Percentiles rank a stretch among this genome's conserved stretches.
Evolutionary conservation across 2,888 invertebrate species (phyloP).

Genomic region (Caprella mutica): DNA sequence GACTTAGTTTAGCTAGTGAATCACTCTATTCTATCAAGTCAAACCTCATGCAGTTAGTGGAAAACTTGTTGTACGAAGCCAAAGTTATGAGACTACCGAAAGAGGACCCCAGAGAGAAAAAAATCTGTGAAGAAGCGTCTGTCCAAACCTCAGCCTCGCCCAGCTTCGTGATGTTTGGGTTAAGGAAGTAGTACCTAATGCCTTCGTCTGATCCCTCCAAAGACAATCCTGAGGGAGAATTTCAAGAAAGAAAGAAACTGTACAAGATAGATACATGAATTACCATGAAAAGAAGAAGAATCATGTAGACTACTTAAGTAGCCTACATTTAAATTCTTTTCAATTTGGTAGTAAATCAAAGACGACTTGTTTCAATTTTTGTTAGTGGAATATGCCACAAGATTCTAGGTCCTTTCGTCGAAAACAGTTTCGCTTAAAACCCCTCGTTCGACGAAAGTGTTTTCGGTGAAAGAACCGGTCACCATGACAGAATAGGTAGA

Average conservation of each 20-base stretch:
- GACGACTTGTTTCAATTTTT: no score
- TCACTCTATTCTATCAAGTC: no score
- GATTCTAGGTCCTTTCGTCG: neutral
- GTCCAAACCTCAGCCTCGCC: constrained; percentile 50
- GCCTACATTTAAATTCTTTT: no score
- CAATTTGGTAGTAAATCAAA: no score
- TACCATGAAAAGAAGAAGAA: no score
- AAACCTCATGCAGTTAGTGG: constrained; percentile 35
- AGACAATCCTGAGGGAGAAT: constrained; percentile 47
- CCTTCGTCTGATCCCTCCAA: constrained; percentile 66
- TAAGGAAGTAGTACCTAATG: constrained; percentile 59
- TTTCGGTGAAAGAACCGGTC: neutral
- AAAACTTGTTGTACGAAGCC: constrained; percentile 36
- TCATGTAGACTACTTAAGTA: no score
- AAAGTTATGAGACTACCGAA: constrained; percentile 36
- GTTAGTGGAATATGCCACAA: neutral
- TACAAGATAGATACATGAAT: no score
- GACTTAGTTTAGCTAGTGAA: no score
- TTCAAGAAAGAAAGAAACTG: neutral
- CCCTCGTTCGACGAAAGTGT: neutral
- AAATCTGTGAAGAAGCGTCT: constrained; percentile 38
- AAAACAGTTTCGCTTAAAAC: neutral
- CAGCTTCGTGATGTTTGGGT: constrained; percentile 61
- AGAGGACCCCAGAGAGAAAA: constrained; percentile 36
- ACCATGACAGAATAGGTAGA: neutral